Conservation (phyloP, 2,113 vertebrate species). For the Butorides virescens region DNA sequence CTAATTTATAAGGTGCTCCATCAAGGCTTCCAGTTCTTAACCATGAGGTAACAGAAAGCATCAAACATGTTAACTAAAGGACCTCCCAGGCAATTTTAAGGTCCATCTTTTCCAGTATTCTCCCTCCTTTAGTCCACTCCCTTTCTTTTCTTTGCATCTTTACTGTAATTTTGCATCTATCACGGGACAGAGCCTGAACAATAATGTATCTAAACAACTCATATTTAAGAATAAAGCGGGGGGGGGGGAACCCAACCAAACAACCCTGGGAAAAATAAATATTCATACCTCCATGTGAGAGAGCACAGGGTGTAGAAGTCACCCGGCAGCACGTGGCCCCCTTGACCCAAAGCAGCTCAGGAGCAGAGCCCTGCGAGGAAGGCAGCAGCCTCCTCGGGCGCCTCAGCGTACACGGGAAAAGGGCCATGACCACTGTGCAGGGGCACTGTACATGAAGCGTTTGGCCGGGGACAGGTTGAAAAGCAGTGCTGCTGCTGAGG, state of each 20-base stretch:
- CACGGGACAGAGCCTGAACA: background rate
- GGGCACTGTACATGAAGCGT: no score
- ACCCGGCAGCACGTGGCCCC: background rate
- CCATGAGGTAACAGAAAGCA: background rate
- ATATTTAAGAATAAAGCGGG: background rate
- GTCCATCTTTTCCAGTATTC: background rate
- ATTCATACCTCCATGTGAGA: background rate
- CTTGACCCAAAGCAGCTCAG: background rate
- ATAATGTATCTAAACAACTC: background rate
- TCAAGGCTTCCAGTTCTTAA: conserved; percentile 28
- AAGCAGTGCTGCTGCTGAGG: background rate
- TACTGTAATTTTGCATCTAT: background rate
- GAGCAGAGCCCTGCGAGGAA: background rate
- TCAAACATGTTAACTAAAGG: background rate
- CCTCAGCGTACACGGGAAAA: fast-evolving
- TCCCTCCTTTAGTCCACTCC: background rate
- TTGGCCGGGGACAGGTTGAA: background rate
- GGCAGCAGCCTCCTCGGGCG: background rate
- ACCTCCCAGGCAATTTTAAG: background rate
- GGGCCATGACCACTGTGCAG: background rate
- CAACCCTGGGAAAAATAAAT: background rate
- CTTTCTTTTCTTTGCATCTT: background rate
- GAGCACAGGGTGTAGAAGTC: background rate
- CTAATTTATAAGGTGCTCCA: conserved; percentile 42
- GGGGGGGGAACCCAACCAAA: no score